Evolutionary conservation across 2,888 invertebrate species (phyloP).

Genomic region (Amphiduros pacificus): DNA sequence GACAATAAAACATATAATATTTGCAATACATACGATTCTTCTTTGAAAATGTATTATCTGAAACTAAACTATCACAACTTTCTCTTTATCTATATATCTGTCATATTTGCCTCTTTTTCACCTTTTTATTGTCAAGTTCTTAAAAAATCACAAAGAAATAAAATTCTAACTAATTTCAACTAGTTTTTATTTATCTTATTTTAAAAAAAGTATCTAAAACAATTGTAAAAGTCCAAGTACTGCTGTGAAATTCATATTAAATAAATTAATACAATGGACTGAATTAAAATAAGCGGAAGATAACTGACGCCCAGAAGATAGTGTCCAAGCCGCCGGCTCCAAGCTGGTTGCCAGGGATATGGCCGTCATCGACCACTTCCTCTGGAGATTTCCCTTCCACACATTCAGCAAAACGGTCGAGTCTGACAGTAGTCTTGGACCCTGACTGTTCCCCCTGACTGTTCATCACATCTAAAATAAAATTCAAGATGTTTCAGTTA

Average conservation of each 20-base stretch:
- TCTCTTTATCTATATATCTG: background rate
- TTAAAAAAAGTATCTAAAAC: background rate
- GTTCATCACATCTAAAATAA: background rate
- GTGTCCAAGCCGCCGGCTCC: slow-evolving; percentile 78
- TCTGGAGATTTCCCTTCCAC: slow-evolving; percentile 57
- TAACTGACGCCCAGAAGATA: slow-evolving; percentile 65
- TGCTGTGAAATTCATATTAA: background rate
- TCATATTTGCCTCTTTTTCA: background rate
- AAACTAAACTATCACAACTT: too few species aligned
- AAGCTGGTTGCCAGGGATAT: slow-evolving; percentile 72
- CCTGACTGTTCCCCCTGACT: background rate
- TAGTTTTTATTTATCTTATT: background rate
- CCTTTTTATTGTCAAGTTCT: background rate
- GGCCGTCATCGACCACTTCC: slow-evolving; percentile 63
- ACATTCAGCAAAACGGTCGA: slow-evolving; percentile 13
- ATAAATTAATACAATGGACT: background rate
- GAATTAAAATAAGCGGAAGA: background rate
- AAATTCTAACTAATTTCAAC: background rate
- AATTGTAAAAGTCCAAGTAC: background rate
- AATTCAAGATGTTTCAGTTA: too few species aligned
- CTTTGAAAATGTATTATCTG: too few species aligned
- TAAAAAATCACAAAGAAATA: background rate
- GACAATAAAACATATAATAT: too few species aligned
- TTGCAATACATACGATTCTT: too few species aligned
- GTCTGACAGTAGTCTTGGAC: background rate